These are phyloP conservation scores for Xestia c-nigrum DNA, from an alignment of 2,888 invertebrate genomes.

Conservation along the genomic window DNA sequence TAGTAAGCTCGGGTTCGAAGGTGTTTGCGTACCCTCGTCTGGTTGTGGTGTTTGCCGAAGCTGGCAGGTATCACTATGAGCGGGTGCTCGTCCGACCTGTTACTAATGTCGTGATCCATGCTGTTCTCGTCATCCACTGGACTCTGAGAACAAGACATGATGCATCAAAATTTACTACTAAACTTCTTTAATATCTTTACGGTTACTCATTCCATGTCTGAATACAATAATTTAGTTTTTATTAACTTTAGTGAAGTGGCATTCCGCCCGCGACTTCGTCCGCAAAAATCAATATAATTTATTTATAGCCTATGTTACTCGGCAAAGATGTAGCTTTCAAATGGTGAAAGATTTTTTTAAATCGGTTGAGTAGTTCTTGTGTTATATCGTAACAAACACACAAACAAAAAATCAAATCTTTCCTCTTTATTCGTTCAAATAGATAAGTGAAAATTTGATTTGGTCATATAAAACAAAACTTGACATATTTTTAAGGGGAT, in stretches of 20 bases:
- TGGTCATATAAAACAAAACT: background rate
- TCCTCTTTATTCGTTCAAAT: too few relatives aligned
- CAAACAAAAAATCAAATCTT: too few relatives aligned
- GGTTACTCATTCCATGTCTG: background rate
- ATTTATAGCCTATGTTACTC: too few relatives aligned
- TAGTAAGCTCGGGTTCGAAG: too few relatives aligned
- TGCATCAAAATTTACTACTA: constrained; percentile 5
- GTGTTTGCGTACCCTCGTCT: constrained; percentile 26
- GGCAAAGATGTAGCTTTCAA: too few relatives aligned
- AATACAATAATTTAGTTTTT: background rate
- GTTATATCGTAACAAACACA: too few relatives aligned
- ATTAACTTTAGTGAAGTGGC: background rate
- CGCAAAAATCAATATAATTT: too few relatives aligned
- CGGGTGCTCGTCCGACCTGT: constrained; percentile 72
- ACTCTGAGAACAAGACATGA: constrained; percentile 34
- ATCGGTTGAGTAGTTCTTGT: too few relatives aligned
- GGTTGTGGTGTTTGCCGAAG: constrained; percentile 64
- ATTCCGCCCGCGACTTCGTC: too few relatives aligned
- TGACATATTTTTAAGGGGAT: too few relatives aligned
- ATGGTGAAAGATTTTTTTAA: too few relatives aligned
- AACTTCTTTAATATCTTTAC: background rate
- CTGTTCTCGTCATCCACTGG: constrained; percentile 57
- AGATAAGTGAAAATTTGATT: background rate
- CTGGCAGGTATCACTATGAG: constrained; percentile 80
- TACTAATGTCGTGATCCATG: constrained; percentile 56